Conservation (phyloP, 1,140 invertebrate genomes). For the Ostrea edulis region DNA sequence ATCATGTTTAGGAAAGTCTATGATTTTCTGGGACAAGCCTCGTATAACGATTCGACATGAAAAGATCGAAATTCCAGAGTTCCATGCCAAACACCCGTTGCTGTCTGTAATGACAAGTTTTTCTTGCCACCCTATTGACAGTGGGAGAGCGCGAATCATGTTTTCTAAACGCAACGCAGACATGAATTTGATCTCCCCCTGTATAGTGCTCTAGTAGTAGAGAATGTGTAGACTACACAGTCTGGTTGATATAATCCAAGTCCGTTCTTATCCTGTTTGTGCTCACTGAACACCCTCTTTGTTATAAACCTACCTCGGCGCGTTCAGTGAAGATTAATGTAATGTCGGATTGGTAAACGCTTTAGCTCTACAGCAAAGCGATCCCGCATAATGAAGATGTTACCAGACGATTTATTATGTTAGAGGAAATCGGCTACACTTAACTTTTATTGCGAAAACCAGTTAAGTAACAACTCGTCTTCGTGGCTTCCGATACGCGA, state of each 20-base stretch:
- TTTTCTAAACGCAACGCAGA: no score
- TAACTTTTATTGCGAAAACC: conserved; percentile 9
- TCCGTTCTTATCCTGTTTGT: not conserved
- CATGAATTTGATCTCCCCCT: no score
- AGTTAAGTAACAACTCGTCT: not conserved
- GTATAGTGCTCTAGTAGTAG: no score
- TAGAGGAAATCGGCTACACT: conserved; percentile 19
- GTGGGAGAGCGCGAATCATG: no score
- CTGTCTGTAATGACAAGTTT: no score
- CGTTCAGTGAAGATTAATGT: conserved; percentile 11
- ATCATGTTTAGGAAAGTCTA: no score
- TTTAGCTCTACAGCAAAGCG: conserved; percentile 7
- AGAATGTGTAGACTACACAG: not conserved
- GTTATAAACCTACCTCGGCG: not conserved
- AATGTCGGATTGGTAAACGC: not conserved
- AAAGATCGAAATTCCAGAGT: no score
- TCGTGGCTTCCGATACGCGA: conserved; percentile 12
- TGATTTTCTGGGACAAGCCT: no score
- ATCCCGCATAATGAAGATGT: conserved; percentile 14
- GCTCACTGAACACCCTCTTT: not conserved
- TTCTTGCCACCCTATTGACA: no score
- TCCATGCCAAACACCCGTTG: no score
- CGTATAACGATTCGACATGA: no score
- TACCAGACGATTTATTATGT: conserved; percentile 25
- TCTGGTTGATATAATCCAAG: not conserved